Base-by-base conservation (phyloP, 2,888 invertebrate genomes). In the Unio pictorum region DNA sequence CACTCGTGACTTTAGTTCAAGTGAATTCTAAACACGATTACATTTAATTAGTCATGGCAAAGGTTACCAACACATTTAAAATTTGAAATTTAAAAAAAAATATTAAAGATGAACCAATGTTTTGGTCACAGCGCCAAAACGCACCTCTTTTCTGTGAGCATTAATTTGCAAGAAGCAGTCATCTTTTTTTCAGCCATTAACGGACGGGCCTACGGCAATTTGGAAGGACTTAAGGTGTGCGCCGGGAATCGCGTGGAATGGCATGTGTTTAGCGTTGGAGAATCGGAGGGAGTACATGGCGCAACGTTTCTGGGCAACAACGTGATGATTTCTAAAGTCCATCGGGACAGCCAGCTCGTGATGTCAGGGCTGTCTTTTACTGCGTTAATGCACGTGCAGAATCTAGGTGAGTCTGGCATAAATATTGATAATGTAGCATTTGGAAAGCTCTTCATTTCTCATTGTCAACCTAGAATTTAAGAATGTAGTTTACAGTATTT, bases 141-240 rank as follows among this genome's bases (percentile, higher is more conserved):
- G 20, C 58, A 58, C 58, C 58, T 7, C 34, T 34, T 0, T 7
- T 34, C 7, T 5, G 34, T 34, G 5, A 34, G 34, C 34, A 34
- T 34, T 34, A 34, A 7, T 0, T 34, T 4, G 34, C 7, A 34
- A 34, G 34, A 34, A 34, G 34, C 4, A 34, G 6, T 5, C 6
- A 0, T 5, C 34, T 6, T 34, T 6, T 68, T 67, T 62, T 20
- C 26, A 72, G 75, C 75, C 20, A 67, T 79, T n/a, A 79, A 79
- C 58, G 79, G 79, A 0, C 67, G 68, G 54, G 57, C 71, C 3
- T 79, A 73, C 65, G 79, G 72, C 20, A 79, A 79, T 58, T 59
- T 77, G n/a, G 55, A 66, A 15, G 79, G 75, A 18, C 57, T 79
- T 20, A 68, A 73, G n/a, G 67, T 79, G 66, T 76, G 76, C 67